phyloP scores from a whole-genome alignment of 1,140 invertebrate genomes.

The Vollenhovia emeryi region DNA sequence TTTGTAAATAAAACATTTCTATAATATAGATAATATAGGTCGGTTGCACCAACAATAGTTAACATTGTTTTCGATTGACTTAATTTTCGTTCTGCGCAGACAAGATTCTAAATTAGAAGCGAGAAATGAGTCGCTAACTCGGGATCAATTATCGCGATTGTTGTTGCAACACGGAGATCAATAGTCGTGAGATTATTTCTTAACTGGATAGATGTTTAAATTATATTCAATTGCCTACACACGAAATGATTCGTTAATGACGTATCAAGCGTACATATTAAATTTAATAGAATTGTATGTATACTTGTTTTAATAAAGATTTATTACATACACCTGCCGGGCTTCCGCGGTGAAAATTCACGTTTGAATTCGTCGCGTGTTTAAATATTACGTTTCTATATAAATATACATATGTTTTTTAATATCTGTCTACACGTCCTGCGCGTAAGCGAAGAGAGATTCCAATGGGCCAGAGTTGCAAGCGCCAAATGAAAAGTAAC shows the following conservation, averaged over 20 bases:
- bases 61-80: background rate
- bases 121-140: background rate
- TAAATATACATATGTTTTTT: too few relatives aligned
- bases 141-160: background rate
- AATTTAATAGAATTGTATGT: constrained; percentile 43
- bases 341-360: background rate
- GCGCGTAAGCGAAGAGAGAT: too few relatives aligned
- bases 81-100: constrained; percentile 11
- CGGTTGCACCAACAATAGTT: background rate
- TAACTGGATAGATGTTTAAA: constrained; percentile 25
- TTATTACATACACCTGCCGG: constrained; percentile 17
- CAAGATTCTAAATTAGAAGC: background rate
- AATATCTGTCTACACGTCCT: too few relatives aligned
- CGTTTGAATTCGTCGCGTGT: background rate
- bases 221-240: constrained; percentile 7
- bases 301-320: constrained; percentile 69
- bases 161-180: constrained; percentile 43
- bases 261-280: constrained; percentile 28
- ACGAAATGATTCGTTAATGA: constrained; percentile 53
- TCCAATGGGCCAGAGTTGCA: too few relatives aligned
- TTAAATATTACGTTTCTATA: too few relatives aligned
- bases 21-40: constrained; percentile 20
- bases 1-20: constrained; percentile 73
- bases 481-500: too few relatives aligned
- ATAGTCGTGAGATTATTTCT: constrained; percentile 58